phyloP scores from a whole-genome alignment of 2,113 vertebrate species.

The Gallinago jamesoni region DNA sequence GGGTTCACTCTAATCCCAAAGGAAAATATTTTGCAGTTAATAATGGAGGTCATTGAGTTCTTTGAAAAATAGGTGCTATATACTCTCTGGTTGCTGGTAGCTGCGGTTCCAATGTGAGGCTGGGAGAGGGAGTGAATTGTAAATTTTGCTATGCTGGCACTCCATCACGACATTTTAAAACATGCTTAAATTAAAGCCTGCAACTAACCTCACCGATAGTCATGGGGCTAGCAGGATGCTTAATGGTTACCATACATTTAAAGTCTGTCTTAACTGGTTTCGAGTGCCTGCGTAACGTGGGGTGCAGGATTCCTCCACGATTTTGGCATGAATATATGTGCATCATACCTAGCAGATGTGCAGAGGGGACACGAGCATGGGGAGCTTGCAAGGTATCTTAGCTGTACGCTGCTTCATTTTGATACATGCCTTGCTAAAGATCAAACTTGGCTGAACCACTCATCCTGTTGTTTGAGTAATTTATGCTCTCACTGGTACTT shows the following conservation, averaged over 20 bases:
- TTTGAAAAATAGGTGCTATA: not conserved
- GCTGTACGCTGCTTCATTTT: not conserved
- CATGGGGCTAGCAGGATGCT: not conserved
- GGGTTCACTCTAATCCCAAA: not conserved
- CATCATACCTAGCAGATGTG: not conserved
- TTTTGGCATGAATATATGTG: accelerated
- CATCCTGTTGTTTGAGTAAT: not conserved
- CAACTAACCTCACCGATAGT: not conserved
- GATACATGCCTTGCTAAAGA: not conserved
- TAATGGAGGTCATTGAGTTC: not conserved
- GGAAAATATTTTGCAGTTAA: not conserved
- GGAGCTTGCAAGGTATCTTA: not conserved
- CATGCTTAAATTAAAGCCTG: not conserved
- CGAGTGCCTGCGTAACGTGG: accelerated
- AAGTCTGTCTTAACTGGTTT: not conserved
- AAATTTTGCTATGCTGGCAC: accelerated
- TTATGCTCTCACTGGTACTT: not conserved
- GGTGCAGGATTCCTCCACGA: not conserved
- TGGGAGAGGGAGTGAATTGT: not conserved
- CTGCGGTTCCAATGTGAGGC: not conserved
- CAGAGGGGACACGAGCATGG: not conserved
- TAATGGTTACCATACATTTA: not conserved
- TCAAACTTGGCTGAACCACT: not conserved
- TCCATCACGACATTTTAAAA: not conserved
- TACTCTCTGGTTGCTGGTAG: not conserved